phyloP scores from a whole-genome alignment of 2,888 invertebrate genomes.

The Drosophila emarginata region DNA sequence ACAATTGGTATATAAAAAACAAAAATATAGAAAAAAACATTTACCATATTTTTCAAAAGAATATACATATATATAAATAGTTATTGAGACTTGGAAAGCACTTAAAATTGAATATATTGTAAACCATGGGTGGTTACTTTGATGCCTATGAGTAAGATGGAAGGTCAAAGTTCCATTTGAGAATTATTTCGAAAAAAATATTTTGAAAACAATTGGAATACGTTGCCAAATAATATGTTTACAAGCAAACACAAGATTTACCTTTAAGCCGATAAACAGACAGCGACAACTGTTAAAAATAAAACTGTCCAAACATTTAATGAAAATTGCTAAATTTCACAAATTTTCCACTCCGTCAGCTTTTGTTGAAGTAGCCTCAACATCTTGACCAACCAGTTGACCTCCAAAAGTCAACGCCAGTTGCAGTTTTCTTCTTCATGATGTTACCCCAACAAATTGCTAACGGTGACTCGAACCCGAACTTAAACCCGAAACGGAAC shows the following conservation, averaged over 20 bases:
- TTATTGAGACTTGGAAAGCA: neutral
- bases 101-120: neutral
- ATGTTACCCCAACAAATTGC: slow-evolving; percentile 28
- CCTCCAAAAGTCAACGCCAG: slow-evolving; percentile 58
- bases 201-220: neutral
- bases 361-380: slow-evolving; percentile 13
- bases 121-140: neutral
- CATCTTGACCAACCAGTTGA: slow-evolving; percentile 52
- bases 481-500: slow-evolving; percentile 32
- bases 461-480: slow-evolving; percentile 48
- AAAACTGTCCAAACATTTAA: slow-evolving; percentile 36
- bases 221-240: neutral
- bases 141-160: neutral
- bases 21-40: neutral
- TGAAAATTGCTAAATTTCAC: slow-evolving; percentile 45
- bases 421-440: slow-evolving; percentile 35
- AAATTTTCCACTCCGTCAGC: slow-evolving; percentile 42
- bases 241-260: neutral
- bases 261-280: neutral
- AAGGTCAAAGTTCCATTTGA: slow-evolving; percentile 2
- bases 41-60: slow-evolving; percentile 11
- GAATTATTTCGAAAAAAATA: too few species aligned
- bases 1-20: slow-evolving; percentile 3
- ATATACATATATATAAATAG: neutral
- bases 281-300: slow-evolving; percentile 41